Percentiles rank a stretch among this genome's conserved stretches.
These are phyloP conservation scores for Danaus melanippus DNA, from an alignment of 1,140 invertebrate genomes.

Conservation along the genomic window DNA sequence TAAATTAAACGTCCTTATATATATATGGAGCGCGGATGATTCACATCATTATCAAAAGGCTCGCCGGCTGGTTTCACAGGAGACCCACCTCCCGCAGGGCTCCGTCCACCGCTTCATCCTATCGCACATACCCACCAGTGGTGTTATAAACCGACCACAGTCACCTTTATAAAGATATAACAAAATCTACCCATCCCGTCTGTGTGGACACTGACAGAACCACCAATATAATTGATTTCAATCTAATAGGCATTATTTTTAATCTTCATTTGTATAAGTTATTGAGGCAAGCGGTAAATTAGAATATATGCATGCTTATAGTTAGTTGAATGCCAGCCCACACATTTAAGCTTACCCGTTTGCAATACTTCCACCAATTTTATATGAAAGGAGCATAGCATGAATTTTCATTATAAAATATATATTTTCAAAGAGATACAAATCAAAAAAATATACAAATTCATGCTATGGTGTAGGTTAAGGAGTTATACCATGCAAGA, in stretches of 20 bases:
- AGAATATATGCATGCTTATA: slow-evolving; percentile 14
- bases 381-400: slow-evolving; percentile 29
- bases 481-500: slow-evolving; percentile 58
- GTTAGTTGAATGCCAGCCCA: slow-evolving; percentile 12
- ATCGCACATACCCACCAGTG: slow-evolving; percentile 28
- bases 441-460: slow-evolving; percentile 5
- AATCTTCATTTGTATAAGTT: background rate
- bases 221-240: too few relatives aligned
- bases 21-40: too few relatives aligned
- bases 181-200: too few relatives aligned
- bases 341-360: slow-evolving; percentile 13
- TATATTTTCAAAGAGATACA: background rate
- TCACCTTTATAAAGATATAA: background rate
- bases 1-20: too few relatives aligned
- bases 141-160: slow-evolving; percentile 7
- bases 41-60: background rate
- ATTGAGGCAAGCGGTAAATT: background rate
- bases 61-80: slow-evolving; percentile 34
- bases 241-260: too few relatives aligned
- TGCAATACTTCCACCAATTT: slow-evolving; percentile 11
- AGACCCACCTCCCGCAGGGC: slow-evolving; percentile 61
- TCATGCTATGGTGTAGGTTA: slow-evolving; percentile 36
- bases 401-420: slow-evolving; percentile 15
- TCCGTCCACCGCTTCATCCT: slow-evolving; percentile 66
- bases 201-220: too few relatives aligned